Evolutionary conservation across 2,113 vertebrate species (phyloP), one percentile per base, ranked within the genome.

Genomic region (Pomatostomus ruficeps): DNA sequence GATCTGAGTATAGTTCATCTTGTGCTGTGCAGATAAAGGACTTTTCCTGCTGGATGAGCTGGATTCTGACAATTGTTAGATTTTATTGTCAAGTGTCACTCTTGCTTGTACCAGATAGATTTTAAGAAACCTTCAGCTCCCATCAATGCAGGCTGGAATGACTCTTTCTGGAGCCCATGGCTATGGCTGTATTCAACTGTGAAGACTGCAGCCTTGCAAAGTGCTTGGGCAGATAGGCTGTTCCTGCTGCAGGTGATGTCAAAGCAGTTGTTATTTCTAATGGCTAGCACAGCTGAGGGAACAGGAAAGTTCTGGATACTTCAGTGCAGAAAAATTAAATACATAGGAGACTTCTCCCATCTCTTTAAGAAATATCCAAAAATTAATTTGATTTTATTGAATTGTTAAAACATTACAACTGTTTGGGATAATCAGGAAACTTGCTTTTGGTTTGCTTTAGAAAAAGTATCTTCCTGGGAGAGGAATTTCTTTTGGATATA

Each of bases 31-130:
- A 51, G 62, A 68, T 58, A 40, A 65, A 77, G 12, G 28, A 14
- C 10, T 23, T 67, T 58, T 45, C 25, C 29, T 12, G 25, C 33
- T 62, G 54, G 54, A 36, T 70, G 42, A 89, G 7, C 40, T 40
- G 25, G 70, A 36, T 62, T 36, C 25, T 91, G 66, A 20, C 17
- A 48, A 12, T 5, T 57, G 38, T 40, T 36, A 57, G 19, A 35
- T 38, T 61, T 66, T 12, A 22, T 54, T 74, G 33, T 31, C 51
- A 33, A 57, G 46, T 0, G 0, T 2, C 9, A 7, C 36, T 82
- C 26, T 25, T 55, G 17, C 45, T 85, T 79, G 43, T 36, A 40
- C 4, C 29, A 14, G 33, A 7, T 22, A 51, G 12, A n/a, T 94
- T 57, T 73, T 68, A 61, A 55, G 16, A 73, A 82, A 42, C 7